Percentiles rank a stretch among this genome's conserved stretches.
These are phyloP conservation scores for Cyclina sinensis DNA, from an alignment of 1,140 invertebrate species.

Conservation along the genomic window DNA sequence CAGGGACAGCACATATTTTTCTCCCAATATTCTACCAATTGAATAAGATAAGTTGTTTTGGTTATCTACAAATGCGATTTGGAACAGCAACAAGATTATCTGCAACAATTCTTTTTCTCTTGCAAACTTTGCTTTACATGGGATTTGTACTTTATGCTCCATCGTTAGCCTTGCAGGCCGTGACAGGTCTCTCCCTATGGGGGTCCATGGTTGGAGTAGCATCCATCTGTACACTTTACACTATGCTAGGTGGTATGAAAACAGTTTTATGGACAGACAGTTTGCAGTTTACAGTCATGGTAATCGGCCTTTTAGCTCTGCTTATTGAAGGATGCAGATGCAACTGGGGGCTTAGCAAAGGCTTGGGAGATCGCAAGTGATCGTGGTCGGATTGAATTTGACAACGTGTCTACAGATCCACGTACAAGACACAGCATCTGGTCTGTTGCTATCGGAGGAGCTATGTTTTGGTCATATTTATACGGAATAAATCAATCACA, in stretches of 20 bases:
- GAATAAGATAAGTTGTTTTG: constrained; percentile 81
- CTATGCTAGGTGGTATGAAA: constrained; percentile 93
- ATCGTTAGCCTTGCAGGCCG: constrained; percentile 36
- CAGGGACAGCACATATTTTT: constrained; percentile 77
- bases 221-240: constrained; percentile 41
- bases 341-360: constrained; percentile 90
- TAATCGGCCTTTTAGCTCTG: constrained; percentile 92
- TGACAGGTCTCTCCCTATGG: constrained; percentile 31
- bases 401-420: constrained; percentile 78
- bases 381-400: constrained; percentile 11
- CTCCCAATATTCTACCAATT: constrained; percentile 83
- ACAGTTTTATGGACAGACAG: constrained; percentile 95
- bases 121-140: constrained; percentile 87
- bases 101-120: constrained; percentile 73
- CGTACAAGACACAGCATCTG: constrained; percentile 73
- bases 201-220: constrained; percentile 21
- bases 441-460: constrained; percentile 48
- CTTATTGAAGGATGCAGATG: constrained; percentile 90
- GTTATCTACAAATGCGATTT: constrained; percentile 92
- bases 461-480: neutral
- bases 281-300: constrained; percentile 94
- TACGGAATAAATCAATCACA: constrained; percentile 3
- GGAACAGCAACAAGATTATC: constrained; percentile 70
- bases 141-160: constrained; percentile 45
- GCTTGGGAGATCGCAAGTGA: constrained; percentile 90